phyloP scores from a whole-genome alignment of 2,797 vertebrate genomes.

The Sparus aurata region DNA sequence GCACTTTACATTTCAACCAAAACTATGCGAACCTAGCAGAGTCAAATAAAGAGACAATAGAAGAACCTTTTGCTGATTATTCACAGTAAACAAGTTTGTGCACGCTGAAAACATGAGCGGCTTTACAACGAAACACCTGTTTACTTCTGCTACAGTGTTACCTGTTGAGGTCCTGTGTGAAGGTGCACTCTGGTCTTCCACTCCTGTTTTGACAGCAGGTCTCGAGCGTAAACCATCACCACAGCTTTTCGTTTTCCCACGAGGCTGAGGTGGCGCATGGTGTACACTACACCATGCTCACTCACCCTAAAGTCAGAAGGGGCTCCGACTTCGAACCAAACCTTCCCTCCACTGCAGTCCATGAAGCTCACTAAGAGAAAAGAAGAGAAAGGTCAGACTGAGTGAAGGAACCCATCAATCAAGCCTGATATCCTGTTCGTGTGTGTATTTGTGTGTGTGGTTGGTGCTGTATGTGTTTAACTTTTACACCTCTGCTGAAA shows the following conservation, averaged over 20 bases:
- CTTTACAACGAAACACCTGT: not conserved
- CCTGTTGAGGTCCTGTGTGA: slow-evolving; percentile 66
- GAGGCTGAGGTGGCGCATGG: slow-evolving; percentile 84
- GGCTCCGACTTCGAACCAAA: slow-evolving; percentile 88
- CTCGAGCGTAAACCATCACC: slow-evolving; percentile 87
- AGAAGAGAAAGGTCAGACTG: slow-evolving; percentile 30
- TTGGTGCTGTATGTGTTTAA: not conserved
- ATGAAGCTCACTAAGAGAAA: slow-evolving; percentile 79
- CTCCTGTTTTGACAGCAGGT: slow-evolving; percentile 86
- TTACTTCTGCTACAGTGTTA: slow-evolving; percentile 33
- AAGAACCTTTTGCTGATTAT: not conserved
- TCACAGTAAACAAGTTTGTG: not conserved
- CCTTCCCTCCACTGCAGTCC: slow-evolving; percentile 88
- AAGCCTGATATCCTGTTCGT: not conserved
- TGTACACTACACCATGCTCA: slow-evolving; percentile 88
- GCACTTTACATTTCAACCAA: not conserved
- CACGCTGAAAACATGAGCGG: not conserved
- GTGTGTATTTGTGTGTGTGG: not conserved
- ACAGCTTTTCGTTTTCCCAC: slow-evolving; percentile 68
- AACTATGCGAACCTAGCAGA: not conserved
- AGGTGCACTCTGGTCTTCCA: slow-evolving; percentile 92
- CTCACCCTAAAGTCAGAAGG: slow-evolving; percentile 89
- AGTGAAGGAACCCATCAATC: slow-evolving; percentile 16
- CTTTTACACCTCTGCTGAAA: not conserved
- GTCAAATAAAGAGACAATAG: not conserved